These are phyloP conservation scores for Chiroxiphia lanceolata DNA, from an alignment of 2,797 vertebrate species.

Conservation along the genomic window DNA sequence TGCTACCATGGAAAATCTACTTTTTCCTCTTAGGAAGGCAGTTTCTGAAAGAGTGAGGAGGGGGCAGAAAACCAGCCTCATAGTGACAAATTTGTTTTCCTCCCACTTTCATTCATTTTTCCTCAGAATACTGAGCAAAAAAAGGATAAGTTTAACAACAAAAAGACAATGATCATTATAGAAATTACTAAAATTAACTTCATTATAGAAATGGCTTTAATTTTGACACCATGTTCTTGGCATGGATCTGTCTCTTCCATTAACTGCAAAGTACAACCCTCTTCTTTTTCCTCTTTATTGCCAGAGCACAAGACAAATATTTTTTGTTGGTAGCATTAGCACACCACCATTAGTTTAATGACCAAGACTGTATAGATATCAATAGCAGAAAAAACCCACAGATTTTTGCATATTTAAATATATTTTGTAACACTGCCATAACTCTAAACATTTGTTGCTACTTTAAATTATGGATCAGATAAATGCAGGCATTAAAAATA, in stretches of 20 bases:
- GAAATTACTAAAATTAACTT: background rate
- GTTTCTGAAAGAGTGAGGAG: background rate
- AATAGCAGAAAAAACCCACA: background rate
- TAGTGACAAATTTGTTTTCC: background rate
- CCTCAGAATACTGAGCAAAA: background rate
- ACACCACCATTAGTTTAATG: conserved; percentile 35
- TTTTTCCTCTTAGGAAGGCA: background rate
- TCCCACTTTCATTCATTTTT: background rate
- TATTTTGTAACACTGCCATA: background rate
- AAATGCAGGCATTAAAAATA: background rate
- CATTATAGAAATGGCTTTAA: background rate
- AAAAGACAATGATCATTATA: background rate
- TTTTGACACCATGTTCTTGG: background rate
- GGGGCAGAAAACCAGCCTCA: background rate
- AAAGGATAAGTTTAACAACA: background rate
- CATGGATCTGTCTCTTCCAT: background rate
- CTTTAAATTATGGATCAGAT: background rate
- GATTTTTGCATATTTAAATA: conserved; percentile 36
- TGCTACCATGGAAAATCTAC: background rate
- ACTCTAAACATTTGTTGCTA: background rate
- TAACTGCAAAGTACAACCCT: background rate
- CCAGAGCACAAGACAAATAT: background rate
- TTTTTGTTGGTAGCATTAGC: conserved; percentile 26
- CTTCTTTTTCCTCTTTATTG: background rate
- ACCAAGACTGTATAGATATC: background rate